These are phyloP conservation scores for Philonicus albiceps DNA, from an alignment of 2,888 invertebrate genomes.

Conservation along the genomic window DNA sequence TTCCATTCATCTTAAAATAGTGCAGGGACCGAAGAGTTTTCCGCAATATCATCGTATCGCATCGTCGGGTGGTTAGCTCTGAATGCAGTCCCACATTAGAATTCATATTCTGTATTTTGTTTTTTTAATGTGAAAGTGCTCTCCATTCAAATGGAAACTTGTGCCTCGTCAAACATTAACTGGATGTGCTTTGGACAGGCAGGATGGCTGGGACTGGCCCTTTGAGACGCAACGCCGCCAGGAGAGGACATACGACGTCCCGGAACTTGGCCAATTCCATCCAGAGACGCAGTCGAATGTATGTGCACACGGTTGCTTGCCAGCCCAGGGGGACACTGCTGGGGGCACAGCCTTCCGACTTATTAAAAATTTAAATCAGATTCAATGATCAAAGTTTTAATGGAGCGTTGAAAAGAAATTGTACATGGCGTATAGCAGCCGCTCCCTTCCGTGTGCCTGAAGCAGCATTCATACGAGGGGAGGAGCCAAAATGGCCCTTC, in stretches of 20 bases:
- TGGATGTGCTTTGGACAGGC: neutral
- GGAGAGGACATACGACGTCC: neutral
- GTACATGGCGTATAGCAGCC: neutral
- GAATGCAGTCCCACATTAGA: conserved; percentile 7
- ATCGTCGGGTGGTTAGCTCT: neutral
- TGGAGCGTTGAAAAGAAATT: conserved; percentile 30
- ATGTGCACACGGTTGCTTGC: neutral
- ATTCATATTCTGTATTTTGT: neutral
- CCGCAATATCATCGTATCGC: neutral
- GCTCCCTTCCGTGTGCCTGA: neutral
- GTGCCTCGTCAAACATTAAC: conserved; percentile 27
- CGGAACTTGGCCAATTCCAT: neutral
- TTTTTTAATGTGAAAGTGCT: conserved; percentile 1
- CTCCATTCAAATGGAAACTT: neutral
- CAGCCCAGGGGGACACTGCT: neutral
- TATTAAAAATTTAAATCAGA: conserved; percentile 40
- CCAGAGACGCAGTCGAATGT: neutral
- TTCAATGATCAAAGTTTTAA: conserved; percentile 41
- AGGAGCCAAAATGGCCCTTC: neutral
- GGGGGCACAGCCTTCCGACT: neutral
- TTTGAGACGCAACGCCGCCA: neutral
- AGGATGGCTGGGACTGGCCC: neutral
- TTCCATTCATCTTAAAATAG: neutral
- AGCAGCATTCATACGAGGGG: neutral
- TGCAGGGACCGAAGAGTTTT: neutral